Evolutionary conservation across 2,888 invertebrate species (phyloP).

Genomic region (Machimus atricapillus): DNA sequence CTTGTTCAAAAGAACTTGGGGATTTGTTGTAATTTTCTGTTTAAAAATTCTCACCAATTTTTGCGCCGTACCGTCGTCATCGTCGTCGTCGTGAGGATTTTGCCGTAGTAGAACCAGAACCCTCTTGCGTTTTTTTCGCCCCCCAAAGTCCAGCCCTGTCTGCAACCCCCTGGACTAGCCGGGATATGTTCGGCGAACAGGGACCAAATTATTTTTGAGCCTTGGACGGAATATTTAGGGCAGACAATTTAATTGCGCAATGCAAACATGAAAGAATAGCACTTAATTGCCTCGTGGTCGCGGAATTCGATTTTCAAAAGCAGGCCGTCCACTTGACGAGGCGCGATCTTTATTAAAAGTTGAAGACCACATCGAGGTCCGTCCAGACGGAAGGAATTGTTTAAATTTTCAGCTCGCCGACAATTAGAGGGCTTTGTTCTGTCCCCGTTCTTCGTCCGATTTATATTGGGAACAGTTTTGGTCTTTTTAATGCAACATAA

Average conservation of each 20-base stretch:
- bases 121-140: background rate
- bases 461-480: background rate
- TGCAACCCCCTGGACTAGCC: background rate
- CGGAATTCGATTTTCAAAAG: background rate
- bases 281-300: background rate
- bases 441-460: background rate
- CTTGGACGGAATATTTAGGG: background rate
- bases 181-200: background rate
- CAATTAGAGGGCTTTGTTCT: background rate
- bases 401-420: background rate
- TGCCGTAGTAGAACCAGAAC: background rate
- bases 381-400: background rate
- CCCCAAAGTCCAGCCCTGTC: background rate
- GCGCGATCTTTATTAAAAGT: background rate
- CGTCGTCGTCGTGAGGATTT: background rate
- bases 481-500: background rate
- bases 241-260: background rate
- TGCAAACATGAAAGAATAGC: background rate
- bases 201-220: background rate
- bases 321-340: background rate
- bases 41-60: background rate
- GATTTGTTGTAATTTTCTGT: background rate
- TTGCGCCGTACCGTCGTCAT: background rate
- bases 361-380: background rate
- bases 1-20: background rate